Evolutionary conservation across 1,140 invertebrate species (phyloP).

Genomic region (Penaeus japonicus): DNA sequence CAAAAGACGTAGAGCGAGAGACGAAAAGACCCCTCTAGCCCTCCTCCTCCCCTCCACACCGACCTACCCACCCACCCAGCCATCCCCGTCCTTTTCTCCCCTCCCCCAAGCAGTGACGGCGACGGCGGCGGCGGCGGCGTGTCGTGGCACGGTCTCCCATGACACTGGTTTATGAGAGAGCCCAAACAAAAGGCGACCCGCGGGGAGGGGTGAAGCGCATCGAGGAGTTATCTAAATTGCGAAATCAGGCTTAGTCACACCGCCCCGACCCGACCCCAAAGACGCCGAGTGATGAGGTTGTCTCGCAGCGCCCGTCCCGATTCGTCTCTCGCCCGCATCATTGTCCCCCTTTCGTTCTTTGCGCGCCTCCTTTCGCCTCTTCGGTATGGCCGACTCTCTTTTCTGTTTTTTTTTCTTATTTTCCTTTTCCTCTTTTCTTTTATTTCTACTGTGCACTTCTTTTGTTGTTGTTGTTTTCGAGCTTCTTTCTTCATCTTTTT

Average conservation of each 20-base stretch:
- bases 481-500: too few species aligned
- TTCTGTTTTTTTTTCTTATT: too few species aligned
- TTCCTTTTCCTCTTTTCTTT: too few species aligned
- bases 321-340: too few species aligned
- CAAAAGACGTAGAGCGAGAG: background rate
- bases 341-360: too few species aligned
- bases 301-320: too few species aligned
- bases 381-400: too few species aligned
- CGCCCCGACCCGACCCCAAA: too few species aligned
- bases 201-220: background rate
- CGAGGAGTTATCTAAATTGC: conserved; percentile 23
- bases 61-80: background rate
- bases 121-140: background rate
- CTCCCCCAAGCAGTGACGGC: background rate
- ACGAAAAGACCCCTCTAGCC: background rate
- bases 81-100: background rate
- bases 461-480: too few species aligned
- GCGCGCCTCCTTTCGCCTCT: too few species aligned
- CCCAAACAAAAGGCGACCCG: conserved; percentile 10
- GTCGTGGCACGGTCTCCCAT: background rate
- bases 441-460: too few species aligned
- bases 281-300: too few species aligned
- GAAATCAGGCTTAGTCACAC: conserved; percentile 4
- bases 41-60: background rate
- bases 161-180: conserved; percentile 18